Base-by-base conservation (phyloP, 2,888 invertebrate species). In the Leptinotarsa juncta region DNA sequence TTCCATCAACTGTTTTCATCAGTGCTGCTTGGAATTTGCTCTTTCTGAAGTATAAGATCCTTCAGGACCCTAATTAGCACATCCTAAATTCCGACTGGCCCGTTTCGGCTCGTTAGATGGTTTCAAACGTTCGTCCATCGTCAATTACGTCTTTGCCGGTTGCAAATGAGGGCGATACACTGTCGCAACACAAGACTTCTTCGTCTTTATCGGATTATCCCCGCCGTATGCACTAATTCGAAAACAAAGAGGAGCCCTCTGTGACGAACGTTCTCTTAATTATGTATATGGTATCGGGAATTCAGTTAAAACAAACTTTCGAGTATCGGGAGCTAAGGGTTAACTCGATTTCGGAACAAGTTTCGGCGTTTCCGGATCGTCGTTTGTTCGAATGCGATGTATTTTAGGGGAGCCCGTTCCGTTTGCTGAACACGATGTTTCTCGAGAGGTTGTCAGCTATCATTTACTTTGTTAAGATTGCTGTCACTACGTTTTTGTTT, bases 201-300 rank as follows among this genome's bases (percentile, higher is more conserved):
- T 76, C 75, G 67, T 77, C 76, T 77, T 77, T 78, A 78, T 78
- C 71, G 68, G 73, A 75, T 78, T 78, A 75, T 68, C 75, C 67
- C 71, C 16, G 70, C 67, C 70, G 72, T 32, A 62, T 16, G 42
- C 62, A 62, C 62, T 62, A 62, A 62, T 73, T 71, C 60, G 72
- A 73, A 79, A 79, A 79, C 77, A 78, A 78, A 77, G 74, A 76
- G 74, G 75, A 71, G 67, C 78, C 71, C 75, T 75, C 65, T 75
- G 79, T 76, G 75, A 79, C 75, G 77, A 79, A 75, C 77, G 75
- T 74, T 77, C 72, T 75, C 75, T 73, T 78, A 77, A 78, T 79
- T 79, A 78, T 74, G 72, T 76, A 75, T 71, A 74, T 75, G 72
- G 65, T 71, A 76, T 72, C 75, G 69, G 72, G 67, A 79, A 79